These are phyloP conservation scores for Corythoichthys intestinalis DNA, from an alignment of 2,113 vertebrate species.

Conservation along the genomic window DNA sequence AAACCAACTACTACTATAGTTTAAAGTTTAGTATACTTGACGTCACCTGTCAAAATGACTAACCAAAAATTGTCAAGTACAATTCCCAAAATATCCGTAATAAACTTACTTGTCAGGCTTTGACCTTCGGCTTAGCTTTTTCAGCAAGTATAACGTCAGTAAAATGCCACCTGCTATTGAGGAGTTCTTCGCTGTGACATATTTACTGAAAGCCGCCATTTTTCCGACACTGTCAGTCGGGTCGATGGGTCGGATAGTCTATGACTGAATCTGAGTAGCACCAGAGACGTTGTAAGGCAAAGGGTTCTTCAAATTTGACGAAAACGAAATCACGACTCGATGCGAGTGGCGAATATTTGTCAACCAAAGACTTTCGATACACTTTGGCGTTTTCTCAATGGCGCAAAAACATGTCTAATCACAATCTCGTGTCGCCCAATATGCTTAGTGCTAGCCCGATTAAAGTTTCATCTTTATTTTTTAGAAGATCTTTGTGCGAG, in stretches of 20 bases:
- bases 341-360: too few relatives aligned
- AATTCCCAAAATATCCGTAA: too few relatives aligned
- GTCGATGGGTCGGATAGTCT: slow-evolving; percentile 1
- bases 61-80: not conserved
- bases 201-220: slow-evolving; percentile 91
- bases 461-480: not conserved
- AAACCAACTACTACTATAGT: not conserved
- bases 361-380: not conserved
- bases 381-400: not conserved
- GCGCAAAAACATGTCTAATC: not conserved
- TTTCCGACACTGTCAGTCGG: slow-evolving; percentile 43
- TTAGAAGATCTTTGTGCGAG: not conserved
- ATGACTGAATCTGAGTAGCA: not conserved
- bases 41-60: slow-evolving; percentile 21
- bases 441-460: not conserved
- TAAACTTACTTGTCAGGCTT: slow-evolving; percentile 64
- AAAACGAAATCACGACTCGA: not conserved
- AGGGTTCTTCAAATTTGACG: not conserved
- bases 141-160: slow-evolving; percentile 77
- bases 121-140: slow-evolving; percentile 56
- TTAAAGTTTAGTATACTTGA: not conserved
- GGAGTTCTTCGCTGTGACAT: slow-evolving; percentile 82
- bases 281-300: not conserved
- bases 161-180: slow-evolving; percentile 79
- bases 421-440: not conserved